Base-by-base conservation (phyloP, 2,113 vertebrate species). In the Rostratula benghalensis region DNA sequence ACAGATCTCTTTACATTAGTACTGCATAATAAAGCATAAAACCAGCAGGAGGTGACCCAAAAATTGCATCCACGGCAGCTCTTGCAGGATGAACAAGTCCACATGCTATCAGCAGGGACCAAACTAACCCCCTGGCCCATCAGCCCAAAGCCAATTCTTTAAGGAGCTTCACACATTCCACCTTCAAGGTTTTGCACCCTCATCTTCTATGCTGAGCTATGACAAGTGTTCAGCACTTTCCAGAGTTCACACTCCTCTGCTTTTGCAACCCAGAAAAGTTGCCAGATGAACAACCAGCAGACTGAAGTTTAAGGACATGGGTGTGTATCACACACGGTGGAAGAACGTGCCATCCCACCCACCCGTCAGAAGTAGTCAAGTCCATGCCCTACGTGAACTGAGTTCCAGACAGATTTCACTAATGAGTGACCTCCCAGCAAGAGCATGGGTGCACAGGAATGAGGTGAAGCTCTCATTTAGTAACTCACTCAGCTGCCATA, bases 1-100 rank as follows among this genome's bases (percentile, higher is more conserved):
- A 95, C 19, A 35, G 6, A 64, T 94, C 69, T 93, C 85, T 96
- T 96, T 93, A 96, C 80, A 86, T 94, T 86, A 97, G 89, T 97
- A 95, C 87, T 97, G 94, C 65, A 88, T 90, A 97, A 96, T 94
- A 96, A 96, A 96, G 92, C 24, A 74, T 93, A 63, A 89, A 89
- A 86, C 93, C 90, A 95, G 93, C 92, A 94, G 89, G 83, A 51
- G 76, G 69, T 91, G 87, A 91, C 89, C 92, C 59, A 57, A 23
- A 87, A 85, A 82, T 41, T 74, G 83, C 89, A 92, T 88, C 78
- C 68, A 69, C 83, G 83, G 94, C 71, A 75, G 80, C 50, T 93
- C 75, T 79, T 90, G 56, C 76, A 85, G n/a, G 27, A 85, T 41
- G 85, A 95, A 89, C 71, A 91, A 51, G 48, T 83, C 75, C 28